Evolutionary conservation across 2,888 invertebrate species (phyloP).

Genomic region (Neuroscelio doddi): DNA sequence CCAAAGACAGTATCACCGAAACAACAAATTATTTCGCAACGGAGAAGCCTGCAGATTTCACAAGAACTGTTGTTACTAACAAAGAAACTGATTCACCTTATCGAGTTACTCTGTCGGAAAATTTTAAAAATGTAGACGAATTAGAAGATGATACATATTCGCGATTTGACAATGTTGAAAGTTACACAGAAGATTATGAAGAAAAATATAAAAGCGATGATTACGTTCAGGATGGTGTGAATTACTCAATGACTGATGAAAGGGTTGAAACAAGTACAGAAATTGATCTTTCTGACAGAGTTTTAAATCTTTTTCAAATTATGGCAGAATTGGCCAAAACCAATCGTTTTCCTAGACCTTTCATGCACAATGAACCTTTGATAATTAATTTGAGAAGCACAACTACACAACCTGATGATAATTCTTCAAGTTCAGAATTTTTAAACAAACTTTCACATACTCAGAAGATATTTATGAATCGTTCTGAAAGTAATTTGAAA

Average conservation of each 20-base stretch:
- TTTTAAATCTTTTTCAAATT: constrained; percentile 48
- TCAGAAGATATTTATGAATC: background rate
- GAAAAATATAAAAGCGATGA: constrained; percentile 15
- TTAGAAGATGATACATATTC: too few relatives aligned
- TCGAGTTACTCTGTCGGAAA: constrained; percentile 54
- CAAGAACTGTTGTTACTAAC: constrained; percentile 33
- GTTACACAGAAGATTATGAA: constrained; percentile 8
- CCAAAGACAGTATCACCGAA: too few relatives aligned
- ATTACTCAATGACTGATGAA: constrained; percentile 13
- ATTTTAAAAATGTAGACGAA: constrained; percentile 2
- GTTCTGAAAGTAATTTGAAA: constrained; percentile 2
- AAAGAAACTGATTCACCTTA: constrained; percentile 53
- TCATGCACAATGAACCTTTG: constrained; percentile 32
- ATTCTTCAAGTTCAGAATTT: constrained; percentile 9
- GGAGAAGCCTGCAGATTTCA: constrained; percentile 7
- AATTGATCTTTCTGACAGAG: constrained; percentile 20
- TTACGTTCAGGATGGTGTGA: background rate
- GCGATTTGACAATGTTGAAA: constrained; percentile 18
- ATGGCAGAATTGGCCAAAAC: constrained; percentile 54
- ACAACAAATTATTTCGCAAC: background rate
- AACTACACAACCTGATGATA: constrained; percentile 12
- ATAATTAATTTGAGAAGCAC: constrained; percentile 30
- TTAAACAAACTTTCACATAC: background rate
- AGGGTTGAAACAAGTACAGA: constrained; percentile 16
- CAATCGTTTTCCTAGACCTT: constrained; percentile 51